These are phyloP conservation scores for Styela plicata DNA, from an alignment of 23 tunicate species.

Conservation along the genomic window DNA sequence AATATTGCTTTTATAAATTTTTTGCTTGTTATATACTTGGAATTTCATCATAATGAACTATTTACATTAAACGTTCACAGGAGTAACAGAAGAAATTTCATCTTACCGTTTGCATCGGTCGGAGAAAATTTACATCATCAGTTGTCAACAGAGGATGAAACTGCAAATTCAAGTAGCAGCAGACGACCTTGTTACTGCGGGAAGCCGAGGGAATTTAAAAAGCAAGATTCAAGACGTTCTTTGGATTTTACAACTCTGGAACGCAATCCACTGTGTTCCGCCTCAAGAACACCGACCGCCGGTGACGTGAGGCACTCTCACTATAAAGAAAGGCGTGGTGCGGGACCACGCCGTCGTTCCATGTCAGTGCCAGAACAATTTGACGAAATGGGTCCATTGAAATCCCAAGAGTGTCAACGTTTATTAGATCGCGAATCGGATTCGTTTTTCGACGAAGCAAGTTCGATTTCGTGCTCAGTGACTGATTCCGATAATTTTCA, in stretches of 20 bases:
- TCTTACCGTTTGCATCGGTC: neutral
- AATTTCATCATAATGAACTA: too few relatives aligned
- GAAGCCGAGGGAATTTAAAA: constrained; percentile 1
- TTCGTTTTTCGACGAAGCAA: constrained; percentile 11
- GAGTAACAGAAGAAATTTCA: neutral
- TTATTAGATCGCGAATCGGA: constrained; percentile 17
- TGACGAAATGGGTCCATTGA: neutral
- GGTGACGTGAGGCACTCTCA: neutral
- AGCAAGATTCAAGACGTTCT: constrained; percentile 5
- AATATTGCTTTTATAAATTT: too few relatives aligned
- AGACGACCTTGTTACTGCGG: constrained; percentile 28
- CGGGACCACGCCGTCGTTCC: neutral
- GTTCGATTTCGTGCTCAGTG: neutral
- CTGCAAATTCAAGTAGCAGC: neutral
- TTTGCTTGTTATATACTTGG: too few relatives aligned
- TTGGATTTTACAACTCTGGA: neutral
- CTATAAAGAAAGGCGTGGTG: neutral
- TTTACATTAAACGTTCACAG: too few relatives aligned
- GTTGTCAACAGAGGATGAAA: neutral
- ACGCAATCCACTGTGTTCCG: neutral
- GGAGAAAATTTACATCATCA: neutral
- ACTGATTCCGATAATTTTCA: constrained; percentile 1
- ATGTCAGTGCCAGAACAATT: neutral
- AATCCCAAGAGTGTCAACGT: neutral
- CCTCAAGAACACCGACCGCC: constrained; percentile 17